Percentiles rank a stretch among this genome's conserved stretches.
Evolutionary conservation across 2,888 invertebrate genomes (phyloP).

Genomic region (Elegia similella): DNA sequence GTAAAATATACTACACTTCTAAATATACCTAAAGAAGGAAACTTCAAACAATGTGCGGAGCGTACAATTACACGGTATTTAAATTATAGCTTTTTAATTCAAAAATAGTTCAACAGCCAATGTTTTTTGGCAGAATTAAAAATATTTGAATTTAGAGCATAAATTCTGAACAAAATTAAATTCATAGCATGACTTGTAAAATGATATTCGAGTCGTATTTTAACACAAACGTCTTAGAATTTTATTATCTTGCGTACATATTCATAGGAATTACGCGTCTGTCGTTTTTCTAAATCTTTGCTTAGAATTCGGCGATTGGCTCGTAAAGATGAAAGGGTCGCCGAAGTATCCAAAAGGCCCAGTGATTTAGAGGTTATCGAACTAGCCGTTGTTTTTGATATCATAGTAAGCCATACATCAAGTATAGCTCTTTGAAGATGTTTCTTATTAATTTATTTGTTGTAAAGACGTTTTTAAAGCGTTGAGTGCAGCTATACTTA

Average conservation of each 20-base stretch:
- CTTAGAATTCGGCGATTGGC: slow-evolving; percentile 44
- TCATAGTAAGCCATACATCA: too few relatives aligned
- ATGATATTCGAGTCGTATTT: not conserved
- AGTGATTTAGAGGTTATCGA: slow-evolving; percentile 51
- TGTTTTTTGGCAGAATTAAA: not conserved
- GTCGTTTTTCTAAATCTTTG: slow-evolving; percentile 5
- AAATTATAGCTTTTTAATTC: not conserved
- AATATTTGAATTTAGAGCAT: not conserved
- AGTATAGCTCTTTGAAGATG: too few relatives aligned
- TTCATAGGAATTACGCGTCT: slow-evolving; percentile 4
- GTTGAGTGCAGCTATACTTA: not conserved
- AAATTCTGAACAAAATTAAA: not conserved
- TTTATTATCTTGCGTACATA: not conserved
- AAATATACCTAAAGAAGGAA: too few relatives aligned
- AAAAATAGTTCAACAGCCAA: not conserved
- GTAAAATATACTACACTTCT: too few relatives aligned
- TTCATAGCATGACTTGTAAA: not conserved
- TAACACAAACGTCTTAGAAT: not conserved
- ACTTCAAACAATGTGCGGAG: too few relatives aligned
- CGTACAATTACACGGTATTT: too few relatives aligned
- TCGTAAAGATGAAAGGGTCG: slow-evolving; percentile 56
- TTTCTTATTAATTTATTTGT: too few relatives aligned
- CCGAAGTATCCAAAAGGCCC: slow-evolving; percentile 41
- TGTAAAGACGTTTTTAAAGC: too few relatives aligned
- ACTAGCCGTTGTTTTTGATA: slow-evolving; percentile 45